Evolutionary conservation across 2,888 invertebrate genomes (phyloP).

Genomic region (Lithodes maja): DNA sequence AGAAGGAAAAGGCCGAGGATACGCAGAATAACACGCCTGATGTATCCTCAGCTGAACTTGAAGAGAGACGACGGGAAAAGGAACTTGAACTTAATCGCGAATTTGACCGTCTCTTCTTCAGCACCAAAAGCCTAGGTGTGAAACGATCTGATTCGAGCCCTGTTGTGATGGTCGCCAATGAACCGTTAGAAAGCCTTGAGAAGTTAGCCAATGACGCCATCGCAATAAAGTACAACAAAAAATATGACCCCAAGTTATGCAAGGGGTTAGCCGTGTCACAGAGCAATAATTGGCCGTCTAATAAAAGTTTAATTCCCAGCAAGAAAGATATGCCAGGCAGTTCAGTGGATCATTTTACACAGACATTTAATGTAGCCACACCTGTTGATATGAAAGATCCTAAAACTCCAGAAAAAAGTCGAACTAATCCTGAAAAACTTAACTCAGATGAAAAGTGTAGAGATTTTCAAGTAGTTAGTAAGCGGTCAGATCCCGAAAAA

Average conservation of each 20-base stretch:
- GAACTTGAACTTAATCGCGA: conserved; percentile 62
- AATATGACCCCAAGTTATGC: conserved; percentile 42
- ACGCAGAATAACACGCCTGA: not conserved
- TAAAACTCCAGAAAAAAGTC: conserved; percentile 30
- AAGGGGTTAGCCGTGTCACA: not conserved
- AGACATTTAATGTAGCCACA: not conserved
- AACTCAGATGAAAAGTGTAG: conserved; percentile 16
- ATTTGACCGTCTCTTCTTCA: conserved; percentile 63
- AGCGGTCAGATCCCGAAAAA: not conserved
- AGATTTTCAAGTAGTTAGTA: conserved; percentile 10
- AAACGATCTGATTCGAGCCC: conserved; percentile 38
- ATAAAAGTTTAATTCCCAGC: not conserved
- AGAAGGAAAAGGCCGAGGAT: conserved; percentile 34
- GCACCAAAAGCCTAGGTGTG: conserved; percentile 43
- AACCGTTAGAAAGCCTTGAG: conserved; percentile 7
- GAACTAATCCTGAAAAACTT: conserved; percentile 31
- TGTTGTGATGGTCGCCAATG: conserved; percentile 7
- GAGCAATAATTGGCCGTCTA: conserved; percentile 28
- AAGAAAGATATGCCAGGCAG: conserved; percentile 32
- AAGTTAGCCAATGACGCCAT: conserved; percentile 13
- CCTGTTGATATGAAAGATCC: conserved; percentile 30
- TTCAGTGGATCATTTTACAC: conserved; percentile 32
- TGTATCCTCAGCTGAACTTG: conserved; percentile 39
- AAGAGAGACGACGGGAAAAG: conserved; percentile 65
- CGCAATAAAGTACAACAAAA: conserved; percentile 35